Conservation (phyloP, 2,797 vertebrate genomes). For the Odontamblyopus lacepedii region DNA sequence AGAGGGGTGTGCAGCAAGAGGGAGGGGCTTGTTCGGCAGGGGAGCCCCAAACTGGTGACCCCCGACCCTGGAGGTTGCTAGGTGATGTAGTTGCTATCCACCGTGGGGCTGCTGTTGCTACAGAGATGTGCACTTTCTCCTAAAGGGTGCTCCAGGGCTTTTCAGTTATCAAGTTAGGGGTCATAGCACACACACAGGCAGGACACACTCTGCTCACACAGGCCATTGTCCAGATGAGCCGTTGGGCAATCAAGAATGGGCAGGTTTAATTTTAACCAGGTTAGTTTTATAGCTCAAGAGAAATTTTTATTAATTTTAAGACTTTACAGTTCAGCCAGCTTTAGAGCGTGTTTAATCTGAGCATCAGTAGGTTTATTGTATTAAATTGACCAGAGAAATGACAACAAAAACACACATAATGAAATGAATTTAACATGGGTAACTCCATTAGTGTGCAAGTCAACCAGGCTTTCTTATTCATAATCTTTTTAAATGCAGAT, state of each 20-base stretch:
- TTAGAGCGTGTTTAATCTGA: background rate
- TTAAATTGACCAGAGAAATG: background rate
- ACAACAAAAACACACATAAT: background rate
- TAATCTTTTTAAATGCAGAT: background rate
- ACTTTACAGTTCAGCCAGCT: background rate
- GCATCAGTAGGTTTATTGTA: background rate
- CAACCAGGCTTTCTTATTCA: background rate
- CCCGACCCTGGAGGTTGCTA: conserved; percentile 61
- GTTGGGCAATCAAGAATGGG: conserved; percentile 43
- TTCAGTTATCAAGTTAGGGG: conserved; percentile 58
- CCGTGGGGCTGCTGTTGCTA: conserved; percentile 53
- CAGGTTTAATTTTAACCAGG: conserved; percentile 33
- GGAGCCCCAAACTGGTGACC: conserved; percentile 53
- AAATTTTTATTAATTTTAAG: background rate
- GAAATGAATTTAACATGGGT: too few relatives aligned
- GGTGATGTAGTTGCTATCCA: conserved; percentile 65
- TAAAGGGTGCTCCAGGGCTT: conserved; percentile 38
- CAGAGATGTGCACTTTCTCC: conserved; percentile 39
- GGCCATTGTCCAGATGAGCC: conserved; percentile 45
- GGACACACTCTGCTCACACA: conserved; percentile 33
- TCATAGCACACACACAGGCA: conserved; percentile 32
- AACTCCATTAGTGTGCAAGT: too few relatives aligned
- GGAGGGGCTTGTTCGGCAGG: conserved; percentile 50
- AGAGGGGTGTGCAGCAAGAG: conserved; percentile 44
- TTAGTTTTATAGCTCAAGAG: background rate